phyloP scores from a whole-genome alignment of 2,113 vertebrate species.

The Phyllostomus hastatus region DNA sequence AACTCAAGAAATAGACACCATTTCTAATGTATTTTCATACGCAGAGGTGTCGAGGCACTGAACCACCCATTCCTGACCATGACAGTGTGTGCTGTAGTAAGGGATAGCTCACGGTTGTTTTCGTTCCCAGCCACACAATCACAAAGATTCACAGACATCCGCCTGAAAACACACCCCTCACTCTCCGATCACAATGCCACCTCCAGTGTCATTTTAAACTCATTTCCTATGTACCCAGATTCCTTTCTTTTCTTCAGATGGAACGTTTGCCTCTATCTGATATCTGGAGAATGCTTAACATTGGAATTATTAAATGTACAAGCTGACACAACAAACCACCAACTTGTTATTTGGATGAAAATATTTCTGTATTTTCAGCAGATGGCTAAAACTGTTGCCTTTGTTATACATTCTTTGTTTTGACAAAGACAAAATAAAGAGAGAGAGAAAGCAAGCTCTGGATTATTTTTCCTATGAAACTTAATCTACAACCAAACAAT shows the following conservation, averaged over 20 bases:
- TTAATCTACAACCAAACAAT: conserved; percentile 70
- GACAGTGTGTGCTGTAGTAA: not conserved
- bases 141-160: not conserved
- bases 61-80: not conserved
- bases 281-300: conserved; percentile 47
- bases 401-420: conserved; percentile 70
- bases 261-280: conserved; percentile 22
- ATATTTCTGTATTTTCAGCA: conserved; percentile 71
- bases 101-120: not conserved
- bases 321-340: conserved; percentile 69
- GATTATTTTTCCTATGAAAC: conserved; percentile 69
- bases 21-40: conserved; percentile 4
- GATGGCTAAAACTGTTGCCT: conserved; percentile 63
- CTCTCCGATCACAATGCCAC: not conserved
- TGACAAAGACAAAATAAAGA: conserved; percentile 64
- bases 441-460: conserved; percentile 33
- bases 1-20: not conserved
- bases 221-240: conserved; percentile 17
- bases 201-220: conserved; percentile 6
- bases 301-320: conserved; percentile 52
- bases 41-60: not conserved
- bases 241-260: conserved; percentile 45
- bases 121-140: not conserved
- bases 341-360: conserved; percentile 70
- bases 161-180: not conserved